These are phyloP conservation scores for Gryllus longicercus DNA, from an alignment of 2,888 invertebrate genomes.

Conservation along the genomic window DNA sequence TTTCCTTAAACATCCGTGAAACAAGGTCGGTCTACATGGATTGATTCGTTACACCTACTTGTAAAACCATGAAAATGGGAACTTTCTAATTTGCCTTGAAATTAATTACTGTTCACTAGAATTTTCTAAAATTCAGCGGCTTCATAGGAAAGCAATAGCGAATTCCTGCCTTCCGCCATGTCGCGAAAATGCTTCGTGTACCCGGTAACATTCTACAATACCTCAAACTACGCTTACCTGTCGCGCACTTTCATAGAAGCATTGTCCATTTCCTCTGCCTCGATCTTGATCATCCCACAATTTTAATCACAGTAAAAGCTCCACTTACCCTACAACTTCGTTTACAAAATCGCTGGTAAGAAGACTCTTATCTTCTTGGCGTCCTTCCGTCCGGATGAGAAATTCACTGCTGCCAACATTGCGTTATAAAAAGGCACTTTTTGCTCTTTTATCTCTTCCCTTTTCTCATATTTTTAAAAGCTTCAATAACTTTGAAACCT, in stretches of 20 bases:
- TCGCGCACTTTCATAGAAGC: not conserved
- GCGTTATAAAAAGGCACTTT: not conserved
- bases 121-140: too few species aligned
- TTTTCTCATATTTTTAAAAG: too few species aligned
- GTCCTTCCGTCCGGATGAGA: not conserved
- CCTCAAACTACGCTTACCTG: conserved; percentile 1
- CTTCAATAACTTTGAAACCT: too few species aligned
- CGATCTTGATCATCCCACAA: conserved; percentile 2
- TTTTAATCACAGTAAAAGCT: not conserved
- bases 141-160: not conserved
- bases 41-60: too few species aligned
- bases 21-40: too few species aligned
- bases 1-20: too few species aligned
- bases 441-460: too few species aligned
- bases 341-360: not conserved
- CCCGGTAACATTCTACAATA: not conserved
- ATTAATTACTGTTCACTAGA: too few species aligned
- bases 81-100: too few species aligned
- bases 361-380: not conserved
- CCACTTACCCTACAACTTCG: conserved; percentile 1
- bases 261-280: not conserved
- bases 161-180: not conserved
- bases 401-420: not conserved
- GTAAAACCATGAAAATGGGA: too few species aligned
- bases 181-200: not conserved